Evolutionary conservation across 2,888 invertebrate species (phyloP).

Genomic region (Melieria crassipennis): DNA sequence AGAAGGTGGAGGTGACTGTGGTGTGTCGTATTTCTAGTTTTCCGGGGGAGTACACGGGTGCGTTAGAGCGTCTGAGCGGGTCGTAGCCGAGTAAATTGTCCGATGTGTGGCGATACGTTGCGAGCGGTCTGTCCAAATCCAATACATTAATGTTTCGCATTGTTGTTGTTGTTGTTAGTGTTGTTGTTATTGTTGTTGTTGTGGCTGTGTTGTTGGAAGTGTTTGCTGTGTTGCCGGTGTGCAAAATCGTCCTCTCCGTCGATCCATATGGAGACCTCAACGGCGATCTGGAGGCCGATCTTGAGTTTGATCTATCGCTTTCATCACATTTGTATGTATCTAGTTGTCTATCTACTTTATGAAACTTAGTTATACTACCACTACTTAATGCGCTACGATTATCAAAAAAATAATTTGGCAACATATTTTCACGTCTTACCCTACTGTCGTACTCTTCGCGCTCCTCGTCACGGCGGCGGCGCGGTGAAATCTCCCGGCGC

Average conservation of each 20-base stretch:
- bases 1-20: slow-evolving; percentile 65
- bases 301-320: slow-evolving; percentile 47
- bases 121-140: slow-evolving; percentile 46
- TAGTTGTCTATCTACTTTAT: slow-evolving; percentile 66
- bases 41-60: slow-evolving; percentile 59
- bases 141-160: slow-evolving; percentile 41
- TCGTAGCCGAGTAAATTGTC: slow-evolving; percentile 45
- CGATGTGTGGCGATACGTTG: slow-evolving; percentile 55
- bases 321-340: slow-evolving; percentile 56
- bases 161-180: slow-evolving; percentile 30
- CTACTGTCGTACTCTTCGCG: slow-evolving; percentile 64
- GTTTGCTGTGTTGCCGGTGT: slow-evolving; percentile 30
- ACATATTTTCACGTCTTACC: slow-evolving; percentile 63
- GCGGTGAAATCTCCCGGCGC: slow-evolving; percentile 61
- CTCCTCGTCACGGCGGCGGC: slow-evolving; percentile 58
- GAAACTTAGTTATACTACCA: slow-evolving; percentile 64
- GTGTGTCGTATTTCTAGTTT: slow-evolving; percentile 65
- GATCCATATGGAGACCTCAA: slow-evolving; percentile 56
- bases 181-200: slow-evolving; percentile 33
- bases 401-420: slow-evolving; percentile 62
- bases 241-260: slow-evolving; percentile 42
- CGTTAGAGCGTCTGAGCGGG: slow-evolving; percentile 48
- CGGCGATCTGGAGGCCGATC: slow-evolving; percentile 57
- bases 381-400: slow-evolving; percentile 59
- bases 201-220: slow-evolving; percentile 38